These are phyloP conservation scores for Hafferia zeledoni DNA, from an alignment of 2,797 vertebrate genomes.

Conservation along the genomic window DNA sequence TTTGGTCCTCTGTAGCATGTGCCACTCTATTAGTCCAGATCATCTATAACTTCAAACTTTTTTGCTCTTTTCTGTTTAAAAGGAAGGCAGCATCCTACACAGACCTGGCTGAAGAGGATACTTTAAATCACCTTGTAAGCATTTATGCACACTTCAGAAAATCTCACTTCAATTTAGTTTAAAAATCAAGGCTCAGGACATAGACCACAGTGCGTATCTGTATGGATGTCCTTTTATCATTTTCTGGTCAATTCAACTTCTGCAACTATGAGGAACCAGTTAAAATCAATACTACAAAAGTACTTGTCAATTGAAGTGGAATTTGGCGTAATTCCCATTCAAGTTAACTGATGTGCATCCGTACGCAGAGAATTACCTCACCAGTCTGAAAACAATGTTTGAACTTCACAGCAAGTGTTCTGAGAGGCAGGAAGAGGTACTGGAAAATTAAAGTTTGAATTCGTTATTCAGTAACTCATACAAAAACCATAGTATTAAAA, in stretches of 20 bases:
- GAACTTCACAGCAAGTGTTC: slow-evolving; percentile 12
- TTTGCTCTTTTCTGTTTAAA: not conserved
- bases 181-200: not conserved
- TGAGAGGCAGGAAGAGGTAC: slow-evolving; percentile 4
- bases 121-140: not conserved
- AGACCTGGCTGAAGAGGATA: not conserved
- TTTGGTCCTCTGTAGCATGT: not conserved
- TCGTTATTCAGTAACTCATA: not conserved
- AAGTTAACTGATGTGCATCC: slow-evolving; percentile 45
- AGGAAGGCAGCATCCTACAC: not conserved
- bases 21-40: not conserved
- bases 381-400: slow-evolving; percentile 38
- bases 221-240: not conserved
- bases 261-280: not conserved
- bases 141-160: not conserved
- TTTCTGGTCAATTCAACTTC: not conserved
- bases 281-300: not conserved
- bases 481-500: not conserved
- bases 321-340: not conserved
- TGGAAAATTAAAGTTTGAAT: slow-evolving; percentile 2
- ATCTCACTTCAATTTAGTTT: not conserved
- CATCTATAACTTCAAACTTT: not conserved
- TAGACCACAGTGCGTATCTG: not conserved
- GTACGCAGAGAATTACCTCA: slow-evolving; percentile 39
- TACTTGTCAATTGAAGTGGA: not conserved